Percentiles rank a stretch among this genome's conserved stretches.
Conservation (phyloP, 2,888 invertebrate genomes). For the Rhogogaster chlorosoma region DNA sequence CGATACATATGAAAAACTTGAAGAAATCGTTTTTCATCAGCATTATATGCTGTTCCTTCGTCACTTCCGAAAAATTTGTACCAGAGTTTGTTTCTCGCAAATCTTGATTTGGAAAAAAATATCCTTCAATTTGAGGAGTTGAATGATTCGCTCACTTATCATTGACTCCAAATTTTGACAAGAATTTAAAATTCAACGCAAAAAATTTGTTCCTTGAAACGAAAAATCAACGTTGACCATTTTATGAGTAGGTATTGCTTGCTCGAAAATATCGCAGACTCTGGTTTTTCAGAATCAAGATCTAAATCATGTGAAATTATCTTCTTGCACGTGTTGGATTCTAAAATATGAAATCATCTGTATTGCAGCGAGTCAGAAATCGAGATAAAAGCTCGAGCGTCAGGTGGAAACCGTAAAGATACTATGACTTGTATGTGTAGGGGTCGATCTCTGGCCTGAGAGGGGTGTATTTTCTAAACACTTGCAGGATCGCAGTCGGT, state of each 20-base stretch:
- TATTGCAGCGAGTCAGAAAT: not conserved
- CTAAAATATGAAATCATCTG: not conserved
- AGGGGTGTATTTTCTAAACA: slow-evolving; percentile 28
- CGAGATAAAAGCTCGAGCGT: not conserved
- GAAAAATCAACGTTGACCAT: not conserved
- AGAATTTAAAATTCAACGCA: not conserved
- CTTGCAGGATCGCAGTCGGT: not conserved
- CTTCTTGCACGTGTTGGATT: not conserved
- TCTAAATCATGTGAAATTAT: not conserved
- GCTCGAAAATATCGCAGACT: not conserved
- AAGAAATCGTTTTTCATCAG: not conserved
- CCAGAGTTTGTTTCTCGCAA: not conserved
- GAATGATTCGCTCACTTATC: not conserved
- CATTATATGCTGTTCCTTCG: not conserved
- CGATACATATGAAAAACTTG: not conserved
- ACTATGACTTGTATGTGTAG: not conserved
- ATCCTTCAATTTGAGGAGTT: not conserved
- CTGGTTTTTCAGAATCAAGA: not conserved
- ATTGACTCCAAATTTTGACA: not conserved
- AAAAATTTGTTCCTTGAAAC: not conserved
- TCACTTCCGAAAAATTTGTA: not conserved
- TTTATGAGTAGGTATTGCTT: not conserved
- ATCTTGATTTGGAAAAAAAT: not conserved
- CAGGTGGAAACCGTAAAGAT: slow-evolving; percentile 12
- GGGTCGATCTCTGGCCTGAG: slow-evolving; percentile 8